phyloP scores from a whole-genome alignment of 2,113 vertebrate species.

The Microtus ochrogaster region DNA sequence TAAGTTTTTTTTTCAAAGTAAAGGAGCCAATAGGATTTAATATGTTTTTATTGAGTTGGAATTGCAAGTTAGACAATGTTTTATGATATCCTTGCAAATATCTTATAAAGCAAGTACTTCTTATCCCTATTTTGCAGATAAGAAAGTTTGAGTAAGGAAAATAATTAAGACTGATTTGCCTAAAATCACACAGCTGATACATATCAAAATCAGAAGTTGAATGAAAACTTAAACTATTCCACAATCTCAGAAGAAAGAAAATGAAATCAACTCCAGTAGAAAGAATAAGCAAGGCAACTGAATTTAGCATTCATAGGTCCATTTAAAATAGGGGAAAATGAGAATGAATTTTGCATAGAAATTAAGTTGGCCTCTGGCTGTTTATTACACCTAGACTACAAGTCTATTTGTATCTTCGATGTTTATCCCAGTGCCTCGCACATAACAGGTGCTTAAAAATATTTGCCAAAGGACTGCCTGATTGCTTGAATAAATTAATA shows the following conservation, averaged over 20 bases:
- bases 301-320: conserved; percentile 33
- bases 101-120: not conserved
- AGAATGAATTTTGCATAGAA: conserved; percentile 41
- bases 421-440: not conserved
- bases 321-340: conserved; percentile 17
- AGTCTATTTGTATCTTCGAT: not conserved
- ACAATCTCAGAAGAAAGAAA: conserved; percentile 41
- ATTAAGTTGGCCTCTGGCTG: conserved; percentile 2
- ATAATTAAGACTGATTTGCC: not conserved
- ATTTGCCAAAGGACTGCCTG: not conserved
- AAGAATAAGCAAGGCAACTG: conserved; percentile 13
- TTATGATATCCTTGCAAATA: not conserved
- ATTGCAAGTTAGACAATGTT: not conserved
- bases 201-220: conserved; percentile 30
- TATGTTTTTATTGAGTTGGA: not conserved
- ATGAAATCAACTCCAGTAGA: not conserved
- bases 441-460: conserved; percentile 40
- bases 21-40: not conserved
- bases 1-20: conserved; percentile 47
- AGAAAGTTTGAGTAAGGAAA: not conserved
- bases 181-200: not conserved
- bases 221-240: not conserved
- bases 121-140: conserved; percentile 7
- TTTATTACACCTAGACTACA: conserved; percentile 25
- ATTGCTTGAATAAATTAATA: conserved; percentile 53